Base-by-base conservation (phyloP, 1,140 invertebrate genomes). In the Mercenaria mercenaria region DNA sequence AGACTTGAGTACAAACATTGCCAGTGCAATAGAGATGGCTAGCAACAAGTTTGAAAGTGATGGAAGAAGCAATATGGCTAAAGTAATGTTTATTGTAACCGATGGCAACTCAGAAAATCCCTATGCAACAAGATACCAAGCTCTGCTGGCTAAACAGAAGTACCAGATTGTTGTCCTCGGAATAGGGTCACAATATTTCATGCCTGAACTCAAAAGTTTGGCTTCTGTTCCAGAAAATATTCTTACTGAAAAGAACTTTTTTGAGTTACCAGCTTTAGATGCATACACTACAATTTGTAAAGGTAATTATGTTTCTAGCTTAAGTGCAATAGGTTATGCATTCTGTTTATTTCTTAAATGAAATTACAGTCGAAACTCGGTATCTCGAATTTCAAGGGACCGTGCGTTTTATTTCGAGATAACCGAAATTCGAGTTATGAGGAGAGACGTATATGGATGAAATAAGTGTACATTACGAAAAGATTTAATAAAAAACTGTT, bases 1-100 rank as follows among this genome's bases (percentile, higher is more conserved):
- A n/a, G 80, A 56, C 41, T 18, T 39, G 32, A 82, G n/a, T 15
- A 82, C 80, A 59, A 82, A 82, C 59, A 82, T 32, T 23, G 80
- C 80, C 0, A 64, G 59, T 82, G 80, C 80, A 34, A 41, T 82
- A n/a, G 32, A 64, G 20, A 61, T 61, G 32, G 56, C 52, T 0
- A 67, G 15, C 29, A 26, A 59, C 13, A 61, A 39, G 26, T n/a
- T 82, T 6, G 52, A 82, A 13, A 39, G 47, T 15, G 39, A 39
- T 43, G 37, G 29, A 2, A 39, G 59, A 32, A 18, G 0, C 11
- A 39, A 64, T 18, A 67, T 39, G 11, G 8, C 80, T 43, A 64
- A 82, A 15, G 80, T 82, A 4, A 82, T 82, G 20, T 61, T 82
- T 23, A n/a, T 82, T 10, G 39, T 82, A 6, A 82, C 80, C 0